These are phyloP conservation scores for Disparrhopalites patrizii DNA, from an alignment of 2,888 invertebrate genomes.

Conservation along the genomic window DNA sequence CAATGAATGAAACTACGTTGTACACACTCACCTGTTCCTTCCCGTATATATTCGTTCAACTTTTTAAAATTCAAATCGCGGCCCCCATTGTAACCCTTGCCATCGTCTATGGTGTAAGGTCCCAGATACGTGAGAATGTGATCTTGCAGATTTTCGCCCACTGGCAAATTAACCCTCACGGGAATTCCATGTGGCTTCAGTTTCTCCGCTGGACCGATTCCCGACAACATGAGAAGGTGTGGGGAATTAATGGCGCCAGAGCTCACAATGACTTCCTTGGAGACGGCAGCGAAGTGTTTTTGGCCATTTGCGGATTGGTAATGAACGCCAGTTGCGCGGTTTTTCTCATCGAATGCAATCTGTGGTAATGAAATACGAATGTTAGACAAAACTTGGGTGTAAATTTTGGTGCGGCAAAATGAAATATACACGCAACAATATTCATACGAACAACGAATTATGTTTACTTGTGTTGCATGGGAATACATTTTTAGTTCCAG, in stretches of 20 bases:
- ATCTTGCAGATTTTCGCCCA: conserved; percentile 41
- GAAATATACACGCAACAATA: background rate
- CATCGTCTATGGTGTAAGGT: conserved; percentile 34
- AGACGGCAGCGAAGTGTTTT: conserved; percentile 34
- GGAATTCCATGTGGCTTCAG: conserved; percentile 33
- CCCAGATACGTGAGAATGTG: conserved; percentile 34
- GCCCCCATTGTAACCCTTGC: conserved; percentile 30
- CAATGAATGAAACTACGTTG: no score
- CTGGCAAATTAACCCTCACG: conserved; percentile 30
- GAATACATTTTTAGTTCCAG: conserved; percentile 41
- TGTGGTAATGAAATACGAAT: background rate
- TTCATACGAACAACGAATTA: background rate
- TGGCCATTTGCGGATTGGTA: conserved; percentile 36
- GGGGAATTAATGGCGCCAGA: conserved; percentile 40
- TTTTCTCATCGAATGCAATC: conserved; percentile 7
- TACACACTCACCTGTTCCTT: conserved; percentile 22
- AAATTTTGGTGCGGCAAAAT: no score
- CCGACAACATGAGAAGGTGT: conserved; percentile 40
- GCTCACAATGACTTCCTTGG: conserved; percentile 40
- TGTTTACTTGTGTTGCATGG: conserved; percentile 35
- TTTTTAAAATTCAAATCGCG: conserved; percentile 29
- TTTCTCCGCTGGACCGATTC: conserved; percentile 38
- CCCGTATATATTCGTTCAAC: background rate
- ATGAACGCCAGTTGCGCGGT: conserved; percentile 41
- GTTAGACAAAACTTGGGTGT: no score